A percentile compares a stretch with the other conserved stretches of the same genome.
phyloP scores from a whole-genome alignment of 2,113 vertebrate genomes.

The Panthera leo region DNA sequence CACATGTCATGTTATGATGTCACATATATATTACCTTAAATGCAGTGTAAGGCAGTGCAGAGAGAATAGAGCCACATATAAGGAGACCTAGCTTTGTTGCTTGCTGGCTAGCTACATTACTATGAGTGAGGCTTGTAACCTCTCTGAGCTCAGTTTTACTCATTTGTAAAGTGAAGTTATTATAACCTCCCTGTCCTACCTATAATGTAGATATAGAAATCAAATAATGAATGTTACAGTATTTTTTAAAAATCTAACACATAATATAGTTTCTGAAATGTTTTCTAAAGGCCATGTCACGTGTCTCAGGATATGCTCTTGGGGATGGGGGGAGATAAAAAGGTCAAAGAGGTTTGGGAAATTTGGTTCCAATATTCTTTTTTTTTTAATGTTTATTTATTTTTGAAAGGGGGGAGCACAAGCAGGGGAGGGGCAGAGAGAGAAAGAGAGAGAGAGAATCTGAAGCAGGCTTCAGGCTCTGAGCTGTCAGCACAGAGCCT shows the following conservation, averaged over 20 bases:
- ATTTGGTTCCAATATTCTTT: neutral
- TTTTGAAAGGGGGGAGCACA: too few species aligned
- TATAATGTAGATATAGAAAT: neutral
- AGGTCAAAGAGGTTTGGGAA: neutral
- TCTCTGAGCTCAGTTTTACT: constrained; percentile 40
- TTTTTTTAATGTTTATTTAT: too few species aligned
- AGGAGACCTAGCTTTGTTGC: constrained; percentile 10
- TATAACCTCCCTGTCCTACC: neutral
- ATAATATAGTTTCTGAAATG: constrained; percentile 43
- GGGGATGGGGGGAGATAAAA: neutral
- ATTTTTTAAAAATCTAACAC: neutral
- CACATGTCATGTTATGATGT: neutral
- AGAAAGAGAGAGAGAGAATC: too few species aligned
- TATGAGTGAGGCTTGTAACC: neutral
- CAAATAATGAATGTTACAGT: neutral
- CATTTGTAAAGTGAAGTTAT: constrained; percentile 15
- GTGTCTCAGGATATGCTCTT: neutral
- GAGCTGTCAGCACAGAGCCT: too few species aligned
- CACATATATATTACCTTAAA: constrained; percentile 19
- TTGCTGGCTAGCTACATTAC: neutral
- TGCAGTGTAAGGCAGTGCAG: neutral
- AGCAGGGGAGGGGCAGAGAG: too few species aligned
- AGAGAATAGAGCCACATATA: neutral
- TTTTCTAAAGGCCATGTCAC: constrained; percentile 5
- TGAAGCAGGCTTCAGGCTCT: too few species aligned